These are phyloP conservation scores for Pseudopleuronectes americanus DNA, from an alignment of 2,797 vertebrate genomes.

Conservation along the genomic window DNA sequence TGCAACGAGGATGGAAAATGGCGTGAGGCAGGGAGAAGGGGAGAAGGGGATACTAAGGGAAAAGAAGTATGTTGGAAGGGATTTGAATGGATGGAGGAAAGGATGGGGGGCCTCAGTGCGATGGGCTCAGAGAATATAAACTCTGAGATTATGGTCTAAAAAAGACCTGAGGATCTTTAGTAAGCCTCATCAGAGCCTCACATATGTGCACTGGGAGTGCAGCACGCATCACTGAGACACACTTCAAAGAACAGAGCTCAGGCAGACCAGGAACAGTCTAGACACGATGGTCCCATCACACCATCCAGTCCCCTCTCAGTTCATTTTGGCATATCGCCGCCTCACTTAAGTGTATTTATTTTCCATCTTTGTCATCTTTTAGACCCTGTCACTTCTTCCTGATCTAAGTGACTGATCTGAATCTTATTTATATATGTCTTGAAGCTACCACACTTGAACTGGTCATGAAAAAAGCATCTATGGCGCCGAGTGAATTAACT, in stretches of 20 bases:
- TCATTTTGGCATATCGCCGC: slow-evolving; percentile 48
- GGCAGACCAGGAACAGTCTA: slow-evolving; percentile 73
- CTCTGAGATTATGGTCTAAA: slow-evolving; percentile 66
- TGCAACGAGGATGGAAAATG: slow-evolving; percentile 62
- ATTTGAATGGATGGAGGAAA: slow-evolving; percentile 59
- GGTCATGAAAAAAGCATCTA: not conserved
- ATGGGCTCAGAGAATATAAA: slow-evolving; percentile 54
- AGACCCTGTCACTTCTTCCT: slow-evolving; percentile 21
- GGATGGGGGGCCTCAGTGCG: not conserved
- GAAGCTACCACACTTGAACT: not conserved
- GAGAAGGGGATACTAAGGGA: slow-evolving; percentile 5
- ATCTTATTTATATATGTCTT: slow-evolving; percentile 19
- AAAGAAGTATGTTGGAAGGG: slow-evolving; percentile 39
- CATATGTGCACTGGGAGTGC: slow-evolving; percentile 66
- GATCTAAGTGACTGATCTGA: slow-evolving; percentile 15
- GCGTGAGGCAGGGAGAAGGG: slow-evolving; percentile 32
- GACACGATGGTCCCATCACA: slow-evolving; percentile 70
- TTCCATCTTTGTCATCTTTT: slow-evolving; percentile 23
- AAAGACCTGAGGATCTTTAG: slow-evolving; percentile 51
- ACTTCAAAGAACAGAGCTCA: slow-evolving; percentile 71
- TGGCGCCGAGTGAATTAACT: not conserved
- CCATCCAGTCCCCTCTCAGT: slow-evolving; percentile 46
- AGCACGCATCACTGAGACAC: slow-evolving; percentile 54
- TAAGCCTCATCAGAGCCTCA: slow-evolving; percentile 63
- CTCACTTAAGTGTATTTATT: slow-evolving; percentile 32